These are phyloP conservation scores for Pterobdella sp. DNA, from an alignment of 2,888 invertebrate genomes.

Conservation along the genomic window DNA sequence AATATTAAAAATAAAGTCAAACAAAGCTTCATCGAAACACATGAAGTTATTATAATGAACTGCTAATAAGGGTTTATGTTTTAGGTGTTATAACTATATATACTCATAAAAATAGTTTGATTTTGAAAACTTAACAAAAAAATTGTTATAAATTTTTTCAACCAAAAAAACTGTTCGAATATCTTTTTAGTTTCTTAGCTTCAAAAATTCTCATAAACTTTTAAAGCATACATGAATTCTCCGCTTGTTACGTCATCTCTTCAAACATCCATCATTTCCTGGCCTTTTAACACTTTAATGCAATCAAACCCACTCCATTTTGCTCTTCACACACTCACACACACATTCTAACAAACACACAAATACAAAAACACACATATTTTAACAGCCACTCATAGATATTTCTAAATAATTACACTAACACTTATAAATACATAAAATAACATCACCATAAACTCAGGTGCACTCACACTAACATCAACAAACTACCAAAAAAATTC, in stretches of 20 bases:
- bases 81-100: too few species aligned
- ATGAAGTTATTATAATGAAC: too few species aligned
- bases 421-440: neutral
- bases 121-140: too few species aligned
- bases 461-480: neutral
- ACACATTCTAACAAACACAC: neutral
- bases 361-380: neutral
- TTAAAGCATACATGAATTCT: too few species aligned
- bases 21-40: too few species aligned
- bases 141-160: too few species aligned
- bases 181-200: too few species aligned
- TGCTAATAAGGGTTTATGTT: too few species aligned
- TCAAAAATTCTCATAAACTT: too few species aligned
- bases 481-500: neutral
- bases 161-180: too few species aligned
- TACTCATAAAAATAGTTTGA: too few species aligned
- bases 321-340: neutral
- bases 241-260: neutral
- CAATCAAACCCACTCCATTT: slow-evolving; percentile 13
- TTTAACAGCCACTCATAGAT: neutral
- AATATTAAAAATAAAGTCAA: too few species aligned
- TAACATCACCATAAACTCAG: neutral
- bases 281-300: slow-evolving; percentile 1
- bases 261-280: neutral
- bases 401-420: neutral